Percentiles rank a stretch among this genome's conserved stretches.
Conservation (phyloP, 2,888 invertebrate genomes). For the Drosophila robusta region DNA sequence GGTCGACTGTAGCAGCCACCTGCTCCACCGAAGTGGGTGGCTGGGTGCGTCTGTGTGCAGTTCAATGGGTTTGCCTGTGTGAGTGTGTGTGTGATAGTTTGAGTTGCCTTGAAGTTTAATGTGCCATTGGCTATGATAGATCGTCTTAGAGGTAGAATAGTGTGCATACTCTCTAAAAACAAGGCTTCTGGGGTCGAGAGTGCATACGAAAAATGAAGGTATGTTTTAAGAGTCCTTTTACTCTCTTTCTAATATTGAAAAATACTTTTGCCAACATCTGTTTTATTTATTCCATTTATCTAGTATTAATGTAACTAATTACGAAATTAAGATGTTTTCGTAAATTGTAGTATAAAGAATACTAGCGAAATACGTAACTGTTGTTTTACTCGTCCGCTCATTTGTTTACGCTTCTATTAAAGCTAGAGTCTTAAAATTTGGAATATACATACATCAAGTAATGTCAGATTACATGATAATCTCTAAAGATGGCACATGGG, state of each 20-base stretch:
- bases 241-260: not conserved
- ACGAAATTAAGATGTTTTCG: no score
- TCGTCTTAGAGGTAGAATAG: not conserved
- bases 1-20: slow-evolving; percentile 9
- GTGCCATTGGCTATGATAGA: slow-evolving; percentile 1
- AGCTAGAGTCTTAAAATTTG: no score
- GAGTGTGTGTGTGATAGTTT: slow-evolving; percentile 8
- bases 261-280: not conserved
- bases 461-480: no score
- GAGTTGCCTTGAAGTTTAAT: slow-evolving; percentile 24
- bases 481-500: no score
- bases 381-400: no score
- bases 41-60: slow-evolving; percentile 14
- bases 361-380: no score
- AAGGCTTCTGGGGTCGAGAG: no score
- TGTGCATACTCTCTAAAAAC: not conserved
- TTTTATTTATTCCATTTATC: no score
- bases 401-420: no score
- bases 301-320: no score
- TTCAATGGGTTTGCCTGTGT: slow-evolving; percentile 31
- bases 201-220: not conserved
- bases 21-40: slow-evolving; percentile 8
- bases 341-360: no score
- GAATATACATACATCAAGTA: no score
- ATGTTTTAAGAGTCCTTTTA: not conserved